phyloP scores from a whole-genome alignment of 2,888 invertebrate genomes.

The Megastigmus dorsalis region DNA sequence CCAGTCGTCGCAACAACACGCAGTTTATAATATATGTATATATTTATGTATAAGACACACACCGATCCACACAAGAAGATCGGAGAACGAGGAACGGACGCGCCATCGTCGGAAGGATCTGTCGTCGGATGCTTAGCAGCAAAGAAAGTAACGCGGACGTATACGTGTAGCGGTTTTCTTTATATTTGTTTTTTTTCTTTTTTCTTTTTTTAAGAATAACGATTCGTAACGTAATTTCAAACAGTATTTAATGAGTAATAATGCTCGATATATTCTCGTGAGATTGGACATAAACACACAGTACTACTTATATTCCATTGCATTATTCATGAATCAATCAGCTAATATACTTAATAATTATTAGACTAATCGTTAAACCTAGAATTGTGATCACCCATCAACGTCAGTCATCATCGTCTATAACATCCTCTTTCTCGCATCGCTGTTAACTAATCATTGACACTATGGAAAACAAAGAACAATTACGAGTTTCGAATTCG shows the following conservation, averaged over 20 bases:
- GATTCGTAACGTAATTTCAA: constrained; percentile 69
- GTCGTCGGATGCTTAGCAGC: constrained; percentile 54
- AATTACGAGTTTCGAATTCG: constrained; percentile 52
- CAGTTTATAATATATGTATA: constrained; percentile 56
- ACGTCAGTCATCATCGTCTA: constrained; percentile 71
- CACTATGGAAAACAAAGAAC: constrained; percentile 55
- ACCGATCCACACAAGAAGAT: constrained; percentile 53
- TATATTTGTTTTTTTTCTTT: constrained; percentile 39
- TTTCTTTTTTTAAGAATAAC: constrained; percentile 51
- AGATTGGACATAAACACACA: constrained; percentile 75
- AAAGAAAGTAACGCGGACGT: constrained; percentile 56
- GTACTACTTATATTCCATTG: constrained; percentile 74
- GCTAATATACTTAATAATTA: constrained; percentile 74
- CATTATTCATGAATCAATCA: constrained; percentile 75
- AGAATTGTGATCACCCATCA: constrained; percentile 74
- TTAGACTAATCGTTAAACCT: constrained; percentile 74
- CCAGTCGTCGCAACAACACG: constrained; percentile 56
- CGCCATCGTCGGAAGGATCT: constrained; percentile 56
- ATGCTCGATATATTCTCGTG: constrained; percentile 74
- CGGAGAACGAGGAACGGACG: constrained; percentile 57
- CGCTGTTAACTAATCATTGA: constrained; percentile 53
- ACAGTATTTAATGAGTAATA: constrained; percentile 72
- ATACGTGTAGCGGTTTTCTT: constrained; percentile 53
- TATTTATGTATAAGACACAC: constrained; percentile 56
- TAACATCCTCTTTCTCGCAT: constrained; percentile 47